Base-by-base conservation (phyloP, 2,113 vertebrate genomes). In the Catharus minimus region DNA sequence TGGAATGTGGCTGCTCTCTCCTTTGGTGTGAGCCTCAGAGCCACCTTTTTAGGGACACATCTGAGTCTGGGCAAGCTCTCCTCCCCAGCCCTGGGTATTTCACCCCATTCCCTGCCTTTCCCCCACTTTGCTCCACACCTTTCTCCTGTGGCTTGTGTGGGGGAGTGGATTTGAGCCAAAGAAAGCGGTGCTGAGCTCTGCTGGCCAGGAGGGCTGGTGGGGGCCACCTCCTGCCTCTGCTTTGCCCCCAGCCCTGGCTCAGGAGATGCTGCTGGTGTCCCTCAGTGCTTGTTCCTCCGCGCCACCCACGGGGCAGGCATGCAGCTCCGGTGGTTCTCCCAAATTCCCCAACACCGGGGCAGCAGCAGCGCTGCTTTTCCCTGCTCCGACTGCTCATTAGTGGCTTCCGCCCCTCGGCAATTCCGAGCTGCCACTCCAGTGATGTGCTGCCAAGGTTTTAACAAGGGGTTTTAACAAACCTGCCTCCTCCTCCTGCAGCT, bases 401-500 rank as follows among this genome's bases (percentile, higher is more conserved):
- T 60, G 86, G 86, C 68, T 92, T 90, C 92, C 22, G 8, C 65
- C 83, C 72, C 64, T 86, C 10, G 4, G 80, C 86, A 28, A 41
- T 74, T 74, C 67, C 61, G 13, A 76, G 68, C 69, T 6, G 19
- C 3, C 11, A 36, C 86, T 60, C 65, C 77, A 93, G 81, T 75
- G 77, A 89, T 89, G 93, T 94, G 41, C 74, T 95, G 94, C 94
- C 94, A 91, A 87, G 74, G 43, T 76, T 95, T 91, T 73, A 76
- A 86, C 79, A 50, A 87, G 87, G 78, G 55, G 55, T 43, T 93
- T 50, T 74, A 91, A 87, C 89, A 79, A 91, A 91, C 64, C 78
- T 57, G 15, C 15, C 26, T 28, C 49, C 14, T 89, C 89, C 66
- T 79, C 53, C 50, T 91, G 33, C 82, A 75, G 84, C 86, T 92